Percentiles rank a stretch among this genome's conserved stretches.
These are phyloP conservation scores for Chironomus riparius DNA, from an alignment of 2,888 invertebrate genomes.

Conservation along the genomic window DNA sequence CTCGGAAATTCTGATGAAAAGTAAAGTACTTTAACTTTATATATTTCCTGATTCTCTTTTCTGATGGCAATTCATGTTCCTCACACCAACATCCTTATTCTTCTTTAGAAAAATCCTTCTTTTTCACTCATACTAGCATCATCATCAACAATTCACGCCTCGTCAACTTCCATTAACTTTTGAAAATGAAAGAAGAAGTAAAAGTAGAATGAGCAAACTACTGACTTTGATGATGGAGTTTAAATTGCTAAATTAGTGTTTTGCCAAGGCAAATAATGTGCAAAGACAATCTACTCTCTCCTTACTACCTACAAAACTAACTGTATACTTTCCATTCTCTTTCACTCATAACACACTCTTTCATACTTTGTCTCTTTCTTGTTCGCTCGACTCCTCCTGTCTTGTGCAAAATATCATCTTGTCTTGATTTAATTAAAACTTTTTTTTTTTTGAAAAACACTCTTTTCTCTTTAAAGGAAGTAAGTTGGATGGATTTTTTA, in stretches of 20 bases:
- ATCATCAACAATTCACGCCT: neutral
- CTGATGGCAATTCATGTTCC: neutral
- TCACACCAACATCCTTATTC: neutral
- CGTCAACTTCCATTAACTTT: constrained; percentile 20
- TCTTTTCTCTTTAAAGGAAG: neutral
- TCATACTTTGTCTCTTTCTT: neutral
- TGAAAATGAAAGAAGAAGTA: neutral
- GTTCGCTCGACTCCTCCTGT: neutral
- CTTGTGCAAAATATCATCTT: constrained; percentile 22
- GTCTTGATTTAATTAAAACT: constrained; percentile 26
- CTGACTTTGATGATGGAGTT: constrained; percentile 22
- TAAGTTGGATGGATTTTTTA: neutral
- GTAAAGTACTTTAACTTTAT: constrained; percentile 16
- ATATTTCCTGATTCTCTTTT: neutral
- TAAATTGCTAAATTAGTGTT: constrained; percentile 26
- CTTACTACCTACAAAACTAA: too few species aligned
- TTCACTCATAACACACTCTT: neutral
- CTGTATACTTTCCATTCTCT: neutral
- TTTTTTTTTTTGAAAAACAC: neutral
- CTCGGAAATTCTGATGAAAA: neutral
- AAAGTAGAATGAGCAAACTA: constrained; percentile 1
- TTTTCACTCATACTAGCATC: neutral
- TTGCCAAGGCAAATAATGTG: constrained; percentile 21
- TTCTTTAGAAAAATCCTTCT: neutral
- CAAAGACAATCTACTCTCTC: neutral